Evolutionary conservation across 1,140 invertebrate species (phyloP), one percentile per base, ranked within the genome.

Genomic region (Mylabris phalerata): DNA sequence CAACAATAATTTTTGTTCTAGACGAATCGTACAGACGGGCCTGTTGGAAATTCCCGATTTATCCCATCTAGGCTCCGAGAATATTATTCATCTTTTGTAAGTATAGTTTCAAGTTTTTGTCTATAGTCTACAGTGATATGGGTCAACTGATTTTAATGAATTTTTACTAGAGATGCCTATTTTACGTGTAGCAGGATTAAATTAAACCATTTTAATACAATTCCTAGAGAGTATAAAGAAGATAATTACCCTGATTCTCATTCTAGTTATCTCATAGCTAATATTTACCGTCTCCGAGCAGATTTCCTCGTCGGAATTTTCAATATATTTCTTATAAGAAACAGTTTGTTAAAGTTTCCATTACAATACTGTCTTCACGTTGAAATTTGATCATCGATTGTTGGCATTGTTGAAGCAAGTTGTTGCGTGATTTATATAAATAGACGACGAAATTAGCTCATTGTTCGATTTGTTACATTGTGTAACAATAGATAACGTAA

Each of bases 21-120:
- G 82, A 62, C 69, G 78, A 44, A 82, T 84, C 7, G 77, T 81
- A 25, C 75, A 79, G 39, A 80, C 77, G 49, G 78, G 80, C 0
- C 71, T 83, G 26, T 68, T 67, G 44, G 71, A 72, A 50, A 71
- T 83, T 19, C 79, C 79, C 3, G 75, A 78, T 57, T 64, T 84
- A 32, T 67, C 65, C 42, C 66, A 73, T 39, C 65, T 82, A 13
- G 73, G 70, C 13, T 67, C 70, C 3, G 67, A 76, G 49, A 74
- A 75, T 50, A 81, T 82, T 50, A 62, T 83, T 52, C 75, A 80
- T 66, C 80, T 80, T 65, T 70, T 84, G 82, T 84, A 73, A 81
- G 80, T 79, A 64, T 42, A 19, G 19, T 19, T 19, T 19, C 19
- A 19, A 19, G 19, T 19, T 19, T 10, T 42, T 42, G 11, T 9